Base-by-base conservation (phyloP, 2,797 vertebrate genomes). In the Danio jaintianensis region DNA sequence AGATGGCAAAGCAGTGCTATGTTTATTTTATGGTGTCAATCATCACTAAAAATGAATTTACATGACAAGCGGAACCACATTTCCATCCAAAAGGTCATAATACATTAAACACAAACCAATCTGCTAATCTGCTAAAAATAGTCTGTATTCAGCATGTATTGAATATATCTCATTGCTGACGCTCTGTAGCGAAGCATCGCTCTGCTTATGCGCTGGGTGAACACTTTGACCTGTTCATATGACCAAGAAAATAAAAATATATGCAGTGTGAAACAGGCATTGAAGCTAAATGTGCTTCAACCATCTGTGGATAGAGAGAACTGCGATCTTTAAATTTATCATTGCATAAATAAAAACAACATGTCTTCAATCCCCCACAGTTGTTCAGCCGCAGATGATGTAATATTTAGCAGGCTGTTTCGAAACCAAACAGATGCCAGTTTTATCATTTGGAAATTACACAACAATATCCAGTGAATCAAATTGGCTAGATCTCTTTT, bases 221-320 rank as follows among this genome's bases (percentile, higher is more conserved):
- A 70, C 5, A 6, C 48, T 69, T 29, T 40, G 29, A 40, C 50
- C 50, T 40, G 67, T 70, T 53, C 52, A 70, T 13, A 7, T 20
- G 50, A 20, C 48, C 48, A 1, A 36, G 48, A 53, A 53, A 70
- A 70, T 53, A 53, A 53, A 53, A 6, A 40, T 13, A 6, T 50
- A 70, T 53, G 50, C 4, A 6, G 48, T 40, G 50, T 70, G 36
- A 53, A 70, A 70, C 67, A 53, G n/a, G 36, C 36, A 40, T 70
- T 70, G 53, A n/a, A 29, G 73, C 52, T 43, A 12, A 38, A 55
- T 43, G 76, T 76, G 18, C 48, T 20, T 66, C 11, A n/a, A 29
- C 61, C n/a, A 66, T 64, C 61, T 76, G 74, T 66, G 8, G 40
- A 66, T 53, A 53, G 59, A 16, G 36, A 75, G 48, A 52, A 43